These are phyloP conservation scores for Spodoptera frugiperda DNA, from an alignment of 1,140 invertebrate species.

Conservation along the genomic window DNA sequence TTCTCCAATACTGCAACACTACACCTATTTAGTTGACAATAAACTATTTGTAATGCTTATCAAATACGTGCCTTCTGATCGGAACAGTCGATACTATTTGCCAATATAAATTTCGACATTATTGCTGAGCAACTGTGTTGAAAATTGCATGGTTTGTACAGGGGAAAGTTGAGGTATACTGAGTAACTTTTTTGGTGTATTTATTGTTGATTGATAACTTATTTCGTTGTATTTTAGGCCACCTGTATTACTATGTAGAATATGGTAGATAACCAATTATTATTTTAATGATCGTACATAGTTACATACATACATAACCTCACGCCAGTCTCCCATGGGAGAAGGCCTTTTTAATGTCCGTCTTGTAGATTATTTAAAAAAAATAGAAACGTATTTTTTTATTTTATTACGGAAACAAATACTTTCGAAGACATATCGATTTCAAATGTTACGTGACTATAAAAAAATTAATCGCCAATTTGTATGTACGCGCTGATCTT, in stretches of 20 bases:
- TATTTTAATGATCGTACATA: no score
- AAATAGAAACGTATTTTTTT: no score
- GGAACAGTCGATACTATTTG: constrained; percentile 6
- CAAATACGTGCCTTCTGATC: constrained; percentile 27
- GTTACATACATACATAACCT: no score
- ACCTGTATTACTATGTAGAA: neutral
- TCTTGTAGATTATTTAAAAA: no score
- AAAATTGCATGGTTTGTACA: neutral
- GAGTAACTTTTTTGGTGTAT: neutral
- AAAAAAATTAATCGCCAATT: no score
- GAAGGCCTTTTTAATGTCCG: no score
- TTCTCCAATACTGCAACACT: constrained; percentile 6
- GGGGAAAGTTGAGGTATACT: constrained; percentile 14
- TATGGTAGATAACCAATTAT: no score
- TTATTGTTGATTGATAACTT: neutral
- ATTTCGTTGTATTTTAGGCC: neutral
- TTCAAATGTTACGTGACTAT: no score
- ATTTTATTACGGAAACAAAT: no score
- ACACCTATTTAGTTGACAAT: constrained; percentile 31
- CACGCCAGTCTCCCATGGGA: no score
- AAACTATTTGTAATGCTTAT: constrained; percentile 12
- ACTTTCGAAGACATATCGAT: no score
- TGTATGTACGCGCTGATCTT: no score
- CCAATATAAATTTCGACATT: constrained; percentile 34
- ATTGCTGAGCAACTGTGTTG: neutral